Evolutionary conservation across 1,140 invertebrate species (phyloP).

Genomic region (Apocrypta bakeri): DNA sequence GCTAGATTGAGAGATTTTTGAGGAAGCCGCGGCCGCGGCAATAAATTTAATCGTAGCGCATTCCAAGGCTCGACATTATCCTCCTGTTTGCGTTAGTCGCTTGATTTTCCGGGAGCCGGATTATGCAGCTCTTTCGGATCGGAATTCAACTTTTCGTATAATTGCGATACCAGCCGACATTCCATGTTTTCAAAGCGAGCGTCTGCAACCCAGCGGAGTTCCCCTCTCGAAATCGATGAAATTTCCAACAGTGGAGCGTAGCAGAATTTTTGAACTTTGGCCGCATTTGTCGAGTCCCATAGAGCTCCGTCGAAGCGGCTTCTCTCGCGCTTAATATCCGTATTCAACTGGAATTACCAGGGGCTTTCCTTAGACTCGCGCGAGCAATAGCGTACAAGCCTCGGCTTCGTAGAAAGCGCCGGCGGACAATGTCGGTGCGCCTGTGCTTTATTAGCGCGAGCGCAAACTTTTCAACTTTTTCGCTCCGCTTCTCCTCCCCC

Average conservation of each 20-base stretch:
- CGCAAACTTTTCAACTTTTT: conserved; percentile 14
- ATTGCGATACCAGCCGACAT: neutral
- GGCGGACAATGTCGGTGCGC: neutral
- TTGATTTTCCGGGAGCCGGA: neutral
- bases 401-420: neutral
- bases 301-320: neutral
- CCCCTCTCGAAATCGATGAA: neutral
- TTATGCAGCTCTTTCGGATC: neutral
- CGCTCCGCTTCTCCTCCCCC: neutral
- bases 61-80: too few relatives aligned
- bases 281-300: neutral
- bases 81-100: too few relatives aligned
- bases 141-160: neutral
- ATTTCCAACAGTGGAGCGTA: too few relatives aligned
- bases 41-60: too few relatives aligned
- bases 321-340: too few relatives aligned
- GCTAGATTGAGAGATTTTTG: too few relatives aligned
- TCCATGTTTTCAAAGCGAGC: neutral
- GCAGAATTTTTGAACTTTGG: neutral
- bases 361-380: neutral
- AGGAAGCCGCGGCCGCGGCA: too few relatives aligned
- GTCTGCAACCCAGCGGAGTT: neutral
- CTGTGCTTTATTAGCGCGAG: conserved; percentile 28
- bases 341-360: too few relatives aligned
- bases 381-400: neutral